These are phyloP conservation scores for Decapterus maruadsi DNA, from an alignment of 2,797 vertebrate species.

Conservation along the genomic window DNA sequence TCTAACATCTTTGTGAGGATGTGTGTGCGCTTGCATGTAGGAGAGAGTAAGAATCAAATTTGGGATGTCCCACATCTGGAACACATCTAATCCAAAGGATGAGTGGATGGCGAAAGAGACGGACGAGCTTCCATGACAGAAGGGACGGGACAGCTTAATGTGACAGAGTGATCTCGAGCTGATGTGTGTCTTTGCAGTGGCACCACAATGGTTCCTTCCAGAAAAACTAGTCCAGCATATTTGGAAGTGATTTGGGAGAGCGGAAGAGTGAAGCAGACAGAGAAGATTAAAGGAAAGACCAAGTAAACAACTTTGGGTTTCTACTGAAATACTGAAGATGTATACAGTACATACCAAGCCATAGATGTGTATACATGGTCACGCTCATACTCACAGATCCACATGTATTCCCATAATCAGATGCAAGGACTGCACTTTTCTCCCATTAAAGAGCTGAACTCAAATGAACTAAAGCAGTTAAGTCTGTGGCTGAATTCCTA, in stretches of 20 bases:
- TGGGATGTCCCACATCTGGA: constrained; percentile 24
- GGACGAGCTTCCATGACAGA: constrained; percentile 1
- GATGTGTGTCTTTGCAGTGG: constrained; percentile 21
- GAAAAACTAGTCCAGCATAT: background rate
- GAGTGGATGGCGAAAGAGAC: background rate
- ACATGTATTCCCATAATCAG: constrained; percentile 9
- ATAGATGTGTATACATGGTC: background rate
- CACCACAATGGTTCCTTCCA: background rate
- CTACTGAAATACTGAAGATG: background rate
- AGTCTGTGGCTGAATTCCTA: background rate
- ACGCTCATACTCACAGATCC: background rate
- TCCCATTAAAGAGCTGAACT: background rate
- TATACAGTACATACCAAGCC: background rate
- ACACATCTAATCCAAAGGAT: constrained; percentile 40
- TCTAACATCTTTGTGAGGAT: too few species aligned
- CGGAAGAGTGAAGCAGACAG: background rate
- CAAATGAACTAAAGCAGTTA: background rate
- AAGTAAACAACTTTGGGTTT: background rate
- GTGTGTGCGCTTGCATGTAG: background rate
- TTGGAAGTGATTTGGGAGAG: constrained; percentile 5
- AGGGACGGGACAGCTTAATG: constrained; percentile 5
- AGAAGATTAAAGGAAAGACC: constrained; percentile 1
- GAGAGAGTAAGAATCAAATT: background rate
- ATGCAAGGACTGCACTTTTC: background rate
- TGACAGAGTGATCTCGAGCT: constrained; percentile 21